Base-by-base conservation (phyloP, 2,888 invertebrate species). In the Chrysina gloriosa region DNA sequence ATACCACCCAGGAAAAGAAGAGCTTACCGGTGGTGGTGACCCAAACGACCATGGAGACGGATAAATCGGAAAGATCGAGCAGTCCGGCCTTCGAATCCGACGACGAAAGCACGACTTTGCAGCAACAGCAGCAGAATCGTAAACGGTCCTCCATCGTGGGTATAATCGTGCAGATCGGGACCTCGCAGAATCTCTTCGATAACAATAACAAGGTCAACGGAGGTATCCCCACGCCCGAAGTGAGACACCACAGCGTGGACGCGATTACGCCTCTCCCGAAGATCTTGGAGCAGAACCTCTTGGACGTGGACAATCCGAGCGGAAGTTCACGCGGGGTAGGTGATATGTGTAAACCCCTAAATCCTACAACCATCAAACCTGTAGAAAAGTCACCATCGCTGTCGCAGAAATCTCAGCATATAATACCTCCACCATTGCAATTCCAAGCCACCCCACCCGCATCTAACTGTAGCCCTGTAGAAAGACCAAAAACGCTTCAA, bases 41-140 rank as follows among this genome's bases (percentile, higher is more conserved):
- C 34, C 70, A 70, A 31, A 45, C 48, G 2, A 58, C 52, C 11
- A 39, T 63, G 14, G 52, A 42, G 31, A 85, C 84, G 72, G 91
- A 94, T 79, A 90, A 89, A 75, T 89, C 89, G 3, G 94, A 94
- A 76, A 86, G 96, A 42, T 96, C 96, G 0, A 96, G 96, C 77
- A 96, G 96, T 80, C 90, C 95, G 0, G 95, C 95, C 0, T 97
- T 97, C 80, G 97, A 97, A 77, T 97, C 97, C 0, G 97, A 97
- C 79, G 96, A 97, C 70, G 97, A 97, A 77, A 92, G 92, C 70
- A 90, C 89, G 0, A 89, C 87, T 70, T 83, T 85, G 0, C 75
- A 69, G 4, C 67, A 70, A 14, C 72, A 71, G 31, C 72, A 73
- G 47, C 71, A 74, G 31, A 76, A 85, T 0, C 87, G 87, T 71